Conservation (phyloP, 2,888 invertebrate genomes). For the Tiliacea citrago region DNA sequence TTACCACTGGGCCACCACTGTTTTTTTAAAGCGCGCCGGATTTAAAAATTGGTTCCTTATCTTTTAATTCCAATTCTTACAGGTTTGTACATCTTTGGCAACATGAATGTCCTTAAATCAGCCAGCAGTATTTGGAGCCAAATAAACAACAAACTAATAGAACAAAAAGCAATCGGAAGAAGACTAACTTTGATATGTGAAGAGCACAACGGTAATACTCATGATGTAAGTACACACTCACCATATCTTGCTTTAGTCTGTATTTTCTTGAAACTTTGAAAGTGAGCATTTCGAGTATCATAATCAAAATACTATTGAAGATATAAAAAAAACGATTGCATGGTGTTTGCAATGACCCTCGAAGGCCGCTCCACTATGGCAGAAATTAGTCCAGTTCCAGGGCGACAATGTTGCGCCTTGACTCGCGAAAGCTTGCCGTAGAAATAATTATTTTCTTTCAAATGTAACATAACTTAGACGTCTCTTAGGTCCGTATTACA, state of each 20-base stretch:
- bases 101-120: slow-evolving; percentile 90
- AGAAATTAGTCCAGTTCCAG: background rate
- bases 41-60: background rate
- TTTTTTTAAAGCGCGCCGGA: background rate
- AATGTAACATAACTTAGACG: no score
- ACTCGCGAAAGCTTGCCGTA: background rate
- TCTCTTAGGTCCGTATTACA: no score
- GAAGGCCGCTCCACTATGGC: background rate
- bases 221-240: slow-evolving; percentile 73
- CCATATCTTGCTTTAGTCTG: background rate
- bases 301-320: no score
- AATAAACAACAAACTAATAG: slow-evolving; percentile 80
- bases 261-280: background rate
- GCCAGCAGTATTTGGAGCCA: slow-evolving; percentile 90
- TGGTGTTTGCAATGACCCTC: no score
- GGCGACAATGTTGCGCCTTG: background rate
- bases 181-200: slow-evolving; percentile 86
- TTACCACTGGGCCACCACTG: no score
- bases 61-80: slow-evolving; percentile 25
- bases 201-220: slow-evolving; percentile 81
- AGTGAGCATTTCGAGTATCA: background rate
- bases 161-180: slow-evolving; percentile 89
- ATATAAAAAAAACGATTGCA: no score
- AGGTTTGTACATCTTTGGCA: slow-evolving; percentile 94
- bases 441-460: no score